Evolutionary conservation across 2,888 invertebrate genomes (phyloP), one percentile per base, ranked within the genome.

Genomic region (Callosobruchus maculatus): DNA sequence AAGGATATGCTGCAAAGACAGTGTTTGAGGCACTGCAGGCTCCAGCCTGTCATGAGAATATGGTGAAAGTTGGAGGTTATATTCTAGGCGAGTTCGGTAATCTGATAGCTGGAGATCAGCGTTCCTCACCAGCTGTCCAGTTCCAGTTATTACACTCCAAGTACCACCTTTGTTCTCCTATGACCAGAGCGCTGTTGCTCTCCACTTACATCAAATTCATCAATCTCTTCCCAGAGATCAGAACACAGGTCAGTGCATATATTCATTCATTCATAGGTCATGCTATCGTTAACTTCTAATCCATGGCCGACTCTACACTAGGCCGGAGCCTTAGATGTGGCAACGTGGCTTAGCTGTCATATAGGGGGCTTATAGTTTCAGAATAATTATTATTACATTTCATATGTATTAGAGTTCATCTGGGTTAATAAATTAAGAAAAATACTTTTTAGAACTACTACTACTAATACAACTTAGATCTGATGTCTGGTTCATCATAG

Each of bases 61-160:
- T 99, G 99, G 99, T 99, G 0, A 99, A 99, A 92, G 99, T 99
- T 73, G 99, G 99, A 76, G 99, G 99, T 73, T 99, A 99, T 84
- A 99, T 99, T 82, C 91, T 99, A 76, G 99, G 99, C 77, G 99
- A 99, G 88, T 99, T 99, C 89, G 99, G 99, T 73, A 99, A 99
- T 89, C 91, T 99, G 76, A 99, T 99, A 86, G 99, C 99, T 81
- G 99, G 99, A 20, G 99, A 99, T 88, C 95, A 97, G 76, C 91
- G 99, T 75, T 99, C 99, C 70, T 97, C 98, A 74, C 99, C 99
- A 9, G 90, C 94, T 83, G 97, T 99, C 78, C 99, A 99, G 88
- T 99, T 99, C 89, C 97, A 98, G 87, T 90, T 99, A 76, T 90
- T 99, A 79, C 99, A 99, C 91, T 98, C 98, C 84, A 99, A 99